A percentile compares a stretch with the other conserved stretches of the same genome.
These are phyloP conservation scores for Ommatoiulus sabulosus DNA, from an alignment of 2,888 invertebrate genomes.

Conservation along the genomic window DNA sequence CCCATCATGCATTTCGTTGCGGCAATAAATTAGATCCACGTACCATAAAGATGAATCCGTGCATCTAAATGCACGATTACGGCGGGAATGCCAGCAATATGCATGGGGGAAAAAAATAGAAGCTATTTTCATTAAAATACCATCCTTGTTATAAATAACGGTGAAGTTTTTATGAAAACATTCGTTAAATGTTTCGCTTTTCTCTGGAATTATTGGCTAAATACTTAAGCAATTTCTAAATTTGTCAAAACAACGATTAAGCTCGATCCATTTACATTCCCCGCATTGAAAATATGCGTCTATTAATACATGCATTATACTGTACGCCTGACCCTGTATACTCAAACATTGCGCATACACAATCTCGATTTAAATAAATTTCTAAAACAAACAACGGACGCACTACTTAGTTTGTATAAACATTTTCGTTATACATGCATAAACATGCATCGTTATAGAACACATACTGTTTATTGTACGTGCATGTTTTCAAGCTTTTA, in stretches of 20 bases:
- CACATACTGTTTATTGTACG: too few species aligned
- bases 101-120: background rate
- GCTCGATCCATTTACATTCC: background rate
- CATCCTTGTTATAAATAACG: background rate
- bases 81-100: background rate
- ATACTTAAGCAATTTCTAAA: background rate
- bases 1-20: slow-evolving; percentile 15
- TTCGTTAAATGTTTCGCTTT: slow-evolving; percentile 9
- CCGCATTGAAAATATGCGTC: background rate
- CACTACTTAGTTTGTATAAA: too few species aligned
- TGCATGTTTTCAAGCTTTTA: too few species aligned
- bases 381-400: too few species aligned
- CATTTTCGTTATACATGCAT: too few species aligned
- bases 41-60: slow-evolving; percentile 41
- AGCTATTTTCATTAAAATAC: slow-evolving; percentile 41
- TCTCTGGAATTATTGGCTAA: background rate
- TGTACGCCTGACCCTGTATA: background rate
- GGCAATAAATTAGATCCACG: background rate
- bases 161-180: slow-evolving; percentile 27
- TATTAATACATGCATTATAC: background rate
- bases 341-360: too few species aligned
- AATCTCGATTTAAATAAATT: too few species aligned
- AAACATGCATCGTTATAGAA: too few species aligned
- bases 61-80: slow-evolving; percentile 14
- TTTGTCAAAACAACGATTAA: background rate